Evolutionary conservation across 2,797 vertebrate genomes (phyloP).

Genomic region (Karalla daura): DNA sequence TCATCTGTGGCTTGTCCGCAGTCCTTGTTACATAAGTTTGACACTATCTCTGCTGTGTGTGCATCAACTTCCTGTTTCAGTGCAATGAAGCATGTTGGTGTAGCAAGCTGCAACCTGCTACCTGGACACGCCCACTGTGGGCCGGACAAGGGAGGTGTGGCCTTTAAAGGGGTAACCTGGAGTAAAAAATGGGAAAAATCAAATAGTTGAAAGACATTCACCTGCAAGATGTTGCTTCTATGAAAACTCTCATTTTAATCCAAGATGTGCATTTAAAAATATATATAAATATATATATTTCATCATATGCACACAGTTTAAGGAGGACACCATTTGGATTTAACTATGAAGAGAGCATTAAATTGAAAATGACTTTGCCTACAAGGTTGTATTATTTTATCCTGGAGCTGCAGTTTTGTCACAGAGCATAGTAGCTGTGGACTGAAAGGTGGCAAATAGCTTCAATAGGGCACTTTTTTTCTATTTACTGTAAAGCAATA

Average conservation of each 20-base stretch:
- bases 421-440: conserved; percentile 12
- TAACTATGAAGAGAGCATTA: no score
- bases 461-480: conserved; percentile 47
- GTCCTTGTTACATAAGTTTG: conserved; percentile 3
- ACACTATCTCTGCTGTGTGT: neutral
- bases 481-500: conserved; percentile 54
- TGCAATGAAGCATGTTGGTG: conserved; percentile 33
- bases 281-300: no score
- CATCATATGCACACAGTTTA: no score
- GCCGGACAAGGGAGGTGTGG: conserved; percentile 16
- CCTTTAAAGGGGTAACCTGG: conserved; percentile 47
- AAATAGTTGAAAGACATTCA: neutral
- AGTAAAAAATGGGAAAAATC: neutral
- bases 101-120: conserved; percentile 38
- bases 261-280: no score
- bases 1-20: neutral
- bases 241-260: no score
- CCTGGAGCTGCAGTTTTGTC: neutral
- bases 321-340: no score
- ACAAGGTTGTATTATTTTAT: neutral
- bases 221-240: neutral
- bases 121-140: conserved; percentile 36
- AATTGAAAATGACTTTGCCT: no score
- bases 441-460: conserved; percentile 32
- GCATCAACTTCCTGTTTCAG: conserved; percentile 25